Percentiles rank a stretch among this genome's conserved stretches.
phyloP scores from a whole-genome alignment of 2,113 vertebrate species.

The Scalopus aquaticus region DNA sequence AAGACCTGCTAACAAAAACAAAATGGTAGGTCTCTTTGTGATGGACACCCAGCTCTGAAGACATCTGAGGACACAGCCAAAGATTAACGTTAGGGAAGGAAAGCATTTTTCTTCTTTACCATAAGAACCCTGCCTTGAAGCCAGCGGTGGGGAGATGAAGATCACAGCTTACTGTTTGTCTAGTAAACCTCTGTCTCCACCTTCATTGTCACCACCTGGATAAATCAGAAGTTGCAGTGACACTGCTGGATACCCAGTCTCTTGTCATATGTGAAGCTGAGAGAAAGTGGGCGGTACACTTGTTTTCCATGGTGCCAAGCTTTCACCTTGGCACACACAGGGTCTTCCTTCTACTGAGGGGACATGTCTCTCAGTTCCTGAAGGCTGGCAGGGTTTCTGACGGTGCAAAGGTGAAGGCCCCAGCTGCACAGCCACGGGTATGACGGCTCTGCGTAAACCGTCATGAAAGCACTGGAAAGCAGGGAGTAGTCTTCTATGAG shows the following conservation, averaged over 20 bases:
- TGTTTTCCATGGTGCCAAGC: neutral
- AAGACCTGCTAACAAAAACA: slow-evolving; percentile 97
- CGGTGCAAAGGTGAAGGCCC: neutral
- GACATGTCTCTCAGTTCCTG: neutral
- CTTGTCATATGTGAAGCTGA: neutral
- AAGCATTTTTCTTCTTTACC: neutral
- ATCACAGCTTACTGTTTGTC: neutral
- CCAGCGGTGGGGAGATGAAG: neutral
- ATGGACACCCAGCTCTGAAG: neutral
- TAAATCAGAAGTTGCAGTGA: neutral
- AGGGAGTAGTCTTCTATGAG: neutral
- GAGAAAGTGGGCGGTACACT: neutral
- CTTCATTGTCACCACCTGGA: neutral
- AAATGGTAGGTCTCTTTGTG: slow-evolving; percentile 47
- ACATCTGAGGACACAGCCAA: neutral
- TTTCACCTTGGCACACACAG: neutral
- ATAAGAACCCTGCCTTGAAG: neutral
- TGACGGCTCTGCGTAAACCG: no score
- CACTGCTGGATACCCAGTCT: neutral
- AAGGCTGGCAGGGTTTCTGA: neutral
- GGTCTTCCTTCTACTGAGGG: neutral
- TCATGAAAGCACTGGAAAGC: neutral
- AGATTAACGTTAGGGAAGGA: neutral
- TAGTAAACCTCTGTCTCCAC: neutral
- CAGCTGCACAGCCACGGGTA: no score